Evolutionary conservation across 2,888 invertebrate species (phyloP), one percentile per base, ranked within the genome.

Genomic region (Prostheceraeus crozeri): DNA sequence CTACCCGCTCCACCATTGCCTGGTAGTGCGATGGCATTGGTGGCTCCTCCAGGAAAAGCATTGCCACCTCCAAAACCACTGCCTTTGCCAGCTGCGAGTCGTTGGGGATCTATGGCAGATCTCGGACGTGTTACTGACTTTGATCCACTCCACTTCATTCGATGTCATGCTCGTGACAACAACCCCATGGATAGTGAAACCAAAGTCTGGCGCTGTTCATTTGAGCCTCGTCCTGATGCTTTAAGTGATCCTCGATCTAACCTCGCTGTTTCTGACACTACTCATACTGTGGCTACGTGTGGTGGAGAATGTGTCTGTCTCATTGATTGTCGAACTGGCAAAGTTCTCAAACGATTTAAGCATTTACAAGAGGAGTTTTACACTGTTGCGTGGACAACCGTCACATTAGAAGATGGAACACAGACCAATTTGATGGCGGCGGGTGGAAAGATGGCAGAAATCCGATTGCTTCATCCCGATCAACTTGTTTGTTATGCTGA

Each of bases 231-330:
- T 30, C 62, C 67, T 1, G 60, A 66, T 14, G n/a, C n/a, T n/a
- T n/a, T n/a, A n/a, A n/a, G n/a, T n/a, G 58, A 67, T 52, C 62
- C 65, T 1, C 66, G 66, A 63, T 55, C 23, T 27, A 11, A 35
- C 4, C 2, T 14, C 23, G 14, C 31, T 3, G 14, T 35, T 14
- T 16, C 4, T 1, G 70, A 72, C 57, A 72, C 69, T 1, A 74
- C 73, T 0, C 69, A 72, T 14, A 61, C 74, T 8, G 70, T 80
- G 19, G 79, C 79, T 1, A 79, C 79, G 0, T 79, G 79, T 68
- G 80, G 79, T 16, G 79, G 79, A 1, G 73, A 78, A 55, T 75
- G 73, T 46, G 73, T 80, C 1, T 80, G 79, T 65, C 69, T 80
- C 16, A 76, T 79, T 27, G 76, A 80, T 66, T 76, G 75, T 35